Evolutionary conservation across 92 coral and sea anemone genomes (phyloP).

Genomic region (Porites divaricata): DNA sequence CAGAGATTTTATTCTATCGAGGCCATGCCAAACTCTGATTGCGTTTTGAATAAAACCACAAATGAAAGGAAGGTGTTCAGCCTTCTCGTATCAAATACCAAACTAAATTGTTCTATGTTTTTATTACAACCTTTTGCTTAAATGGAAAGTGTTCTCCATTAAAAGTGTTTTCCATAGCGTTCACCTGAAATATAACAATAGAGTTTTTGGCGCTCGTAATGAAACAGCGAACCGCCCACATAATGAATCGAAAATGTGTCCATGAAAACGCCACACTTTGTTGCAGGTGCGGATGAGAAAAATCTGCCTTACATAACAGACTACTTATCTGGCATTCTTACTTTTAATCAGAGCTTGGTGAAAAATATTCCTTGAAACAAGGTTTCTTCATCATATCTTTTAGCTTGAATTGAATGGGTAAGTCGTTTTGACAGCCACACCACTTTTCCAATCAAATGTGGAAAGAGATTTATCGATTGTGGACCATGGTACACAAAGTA

Average conservation of each 20-base stretch:
- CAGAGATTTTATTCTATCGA: not conserved
- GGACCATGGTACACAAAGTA: not conserved
- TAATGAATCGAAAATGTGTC: constrained; percentile 8
- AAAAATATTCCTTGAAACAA: no score
- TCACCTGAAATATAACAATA: constrained; percentile 12
- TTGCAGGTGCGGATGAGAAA: constrained; percentile 20
- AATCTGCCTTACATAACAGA: constrained; percentile 5
- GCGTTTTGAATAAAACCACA: constrained; percentile 25
- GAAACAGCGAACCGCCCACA: constrained; percentile 12
- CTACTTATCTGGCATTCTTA: not conserved
- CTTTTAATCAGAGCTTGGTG: no score
- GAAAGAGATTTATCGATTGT: not conserved
- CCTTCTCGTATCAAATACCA: not conserved
- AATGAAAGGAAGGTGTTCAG: constrained; percentile 5
- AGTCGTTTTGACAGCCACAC: not conserved
- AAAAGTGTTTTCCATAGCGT: constrained; percentile 26
- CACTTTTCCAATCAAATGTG: not conserved
- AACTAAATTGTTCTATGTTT: constrained; percentile 23
- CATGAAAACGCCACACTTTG: not conserved
- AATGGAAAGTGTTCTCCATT: constrained; percentile 17
- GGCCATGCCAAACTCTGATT: not conserved
- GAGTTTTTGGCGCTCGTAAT: constrained; percentile 2
- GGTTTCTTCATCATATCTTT: not conserved
- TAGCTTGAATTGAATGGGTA: not conserved
- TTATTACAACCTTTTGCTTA: constrained; percentile 26